phyloP scores from a whole-genome alignment of 2,888 invertebrate species.

The Drosophila fungiperda region DNA sequence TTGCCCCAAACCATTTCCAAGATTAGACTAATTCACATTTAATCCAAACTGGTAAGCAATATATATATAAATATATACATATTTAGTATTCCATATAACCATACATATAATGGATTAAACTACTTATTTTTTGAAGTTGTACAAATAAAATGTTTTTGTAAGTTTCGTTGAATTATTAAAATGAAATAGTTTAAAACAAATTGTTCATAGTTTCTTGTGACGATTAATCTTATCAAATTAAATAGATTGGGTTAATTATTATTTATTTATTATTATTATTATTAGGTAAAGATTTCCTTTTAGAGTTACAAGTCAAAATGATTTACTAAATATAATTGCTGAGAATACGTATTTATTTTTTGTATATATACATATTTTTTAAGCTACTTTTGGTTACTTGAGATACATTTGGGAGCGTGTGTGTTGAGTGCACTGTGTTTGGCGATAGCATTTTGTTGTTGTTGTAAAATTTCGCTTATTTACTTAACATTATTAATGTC shows the following conservation, averaged over 20 bases:
- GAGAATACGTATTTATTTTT: background rate
- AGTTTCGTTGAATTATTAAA: background rate
- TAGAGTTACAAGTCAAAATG: background rate
- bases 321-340: background rate
- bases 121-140: background rate
- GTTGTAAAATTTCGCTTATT: slow-evolving; percentile 51
- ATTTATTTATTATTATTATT: background rate
- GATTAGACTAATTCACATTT: background rate
- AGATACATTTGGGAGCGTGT: slow-evolving; percentile 27
- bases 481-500: slow-evolving; percentile 68
- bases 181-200: background rate
- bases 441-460: slow-evolving; percentile 35
- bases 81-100: background rate
- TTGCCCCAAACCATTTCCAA: background rate
- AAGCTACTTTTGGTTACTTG: slow-evolving; percentile 13
- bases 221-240: background rate
- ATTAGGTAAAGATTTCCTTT: background rate
- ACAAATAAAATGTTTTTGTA: background rate
- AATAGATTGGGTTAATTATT: background rate
- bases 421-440: slow-evolving; percentile 15
- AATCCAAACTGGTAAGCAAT: background rate
- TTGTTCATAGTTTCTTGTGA: no score
- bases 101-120: background rate
- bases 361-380: background rate
- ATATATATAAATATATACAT: background rate